phyloP scores from a whole-genome alignment of 2,797 vertebrate genomes.

The Onychomys torridus region DNA sequence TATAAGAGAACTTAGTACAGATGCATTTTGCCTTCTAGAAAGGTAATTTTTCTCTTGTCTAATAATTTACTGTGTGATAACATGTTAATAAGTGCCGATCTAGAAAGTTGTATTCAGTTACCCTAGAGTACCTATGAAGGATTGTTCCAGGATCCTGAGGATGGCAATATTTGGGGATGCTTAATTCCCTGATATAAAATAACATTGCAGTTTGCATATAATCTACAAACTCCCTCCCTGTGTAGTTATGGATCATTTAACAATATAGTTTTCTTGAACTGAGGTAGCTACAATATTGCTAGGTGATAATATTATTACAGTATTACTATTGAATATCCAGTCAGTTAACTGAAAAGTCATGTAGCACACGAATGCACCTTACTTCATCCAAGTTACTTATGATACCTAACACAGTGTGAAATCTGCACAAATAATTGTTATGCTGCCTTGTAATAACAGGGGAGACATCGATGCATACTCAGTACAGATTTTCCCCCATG shows the following conservation, averaged over 20 bases:
- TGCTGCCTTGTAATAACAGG: background rate
- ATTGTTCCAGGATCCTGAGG: background rate
- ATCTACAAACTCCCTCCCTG: background rate
- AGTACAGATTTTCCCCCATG: background rate
- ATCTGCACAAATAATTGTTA: background rate
- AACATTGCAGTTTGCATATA: background rate
- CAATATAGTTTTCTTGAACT: background rate
- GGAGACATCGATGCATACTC: background rate
- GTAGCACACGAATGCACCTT: background rate
- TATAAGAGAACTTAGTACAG: background rate
- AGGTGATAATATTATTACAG: background rate
- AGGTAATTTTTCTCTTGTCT: slow-evolving; percentile 22
- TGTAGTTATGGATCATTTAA: background rate
- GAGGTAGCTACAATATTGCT: background rate
- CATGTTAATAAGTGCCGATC: slow-evolving; percentile 3
- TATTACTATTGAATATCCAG: background rate
- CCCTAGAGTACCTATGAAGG: background rate
- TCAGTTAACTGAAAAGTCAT: background rate
- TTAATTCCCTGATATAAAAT: background rate
- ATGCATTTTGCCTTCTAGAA: slow-evolving; percentile 35
- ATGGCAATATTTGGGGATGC: background rate
- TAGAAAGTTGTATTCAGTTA: background rate
- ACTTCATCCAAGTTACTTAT: background rate
- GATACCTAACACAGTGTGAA: background rate
- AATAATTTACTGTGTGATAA: slow-evolving; percentile 10